Conservation (phyloP, 2,113 vertebrate species). For the Odontophorus gujanensis region DNA sequence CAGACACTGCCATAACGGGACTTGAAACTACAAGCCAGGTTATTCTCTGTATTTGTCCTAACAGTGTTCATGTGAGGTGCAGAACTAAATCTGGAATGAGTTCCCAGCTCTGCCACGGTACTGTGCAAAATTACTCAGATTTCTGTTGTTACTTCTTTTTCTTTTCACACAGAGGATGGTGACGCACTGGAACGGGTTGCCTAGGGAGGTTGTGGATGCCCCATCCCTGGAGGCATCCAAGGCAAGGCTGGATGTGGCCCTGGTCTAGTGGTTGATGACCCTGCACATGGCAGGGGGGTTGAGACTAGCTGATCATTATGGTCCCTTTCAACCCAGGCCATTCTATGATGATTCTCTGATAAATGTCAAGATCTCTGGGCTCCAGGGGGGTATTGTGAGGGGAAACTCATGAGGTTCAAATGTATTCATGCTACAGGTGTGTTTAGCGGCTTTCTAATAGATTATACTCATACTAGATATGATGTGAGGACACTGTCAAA, state of each 20-base stretch:
- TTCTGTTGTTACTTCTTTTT: not conserved
- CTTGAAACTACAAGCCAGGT: not conserved
- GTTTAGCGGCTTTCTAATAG: not conserved
- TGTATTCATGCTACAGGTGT: not conserved
- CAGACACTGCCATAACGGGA: not conserved
- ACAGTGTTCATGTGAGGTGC: accelerated
- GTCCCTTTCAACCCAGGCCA: too few relatives aligned
- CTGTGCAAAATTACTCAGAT: accelerated
- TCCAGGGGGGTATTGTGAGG: not conserved
- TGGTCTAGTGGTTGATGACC: too few relatives aligned
- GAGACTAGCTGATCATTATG: too few relatives aligned
- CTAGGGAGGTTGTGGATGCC: too few relatives aligned
- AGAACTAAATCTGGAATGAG: not conserved
- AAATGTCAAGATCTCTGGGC: not conserved
- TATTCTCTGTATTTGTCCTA: not conserved
- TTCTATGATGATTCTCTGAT: too few relatives aligned
- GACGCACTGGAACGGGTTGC: too few relatives aligned
- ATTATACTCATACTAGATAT: accelerated
- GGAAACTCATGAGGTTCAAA: accelerated
- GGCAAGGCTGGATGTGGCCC: too few relatives aligned
- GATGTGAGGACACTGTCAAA: not conserved
- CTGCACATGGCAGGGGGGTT: too few relatives aligned
- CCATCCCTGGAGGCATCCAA: too few relatives aligned
- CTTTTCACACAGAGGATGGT: too few relatives aligned
- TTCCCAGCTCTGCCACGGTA: not conserved